Percentiles rank a stretch among this genome's conserved stretches.
Evolutionary conservation across 2,797 vertebrate genomes (phyloP).

Genomic region (Psittacula echo): DNA sequence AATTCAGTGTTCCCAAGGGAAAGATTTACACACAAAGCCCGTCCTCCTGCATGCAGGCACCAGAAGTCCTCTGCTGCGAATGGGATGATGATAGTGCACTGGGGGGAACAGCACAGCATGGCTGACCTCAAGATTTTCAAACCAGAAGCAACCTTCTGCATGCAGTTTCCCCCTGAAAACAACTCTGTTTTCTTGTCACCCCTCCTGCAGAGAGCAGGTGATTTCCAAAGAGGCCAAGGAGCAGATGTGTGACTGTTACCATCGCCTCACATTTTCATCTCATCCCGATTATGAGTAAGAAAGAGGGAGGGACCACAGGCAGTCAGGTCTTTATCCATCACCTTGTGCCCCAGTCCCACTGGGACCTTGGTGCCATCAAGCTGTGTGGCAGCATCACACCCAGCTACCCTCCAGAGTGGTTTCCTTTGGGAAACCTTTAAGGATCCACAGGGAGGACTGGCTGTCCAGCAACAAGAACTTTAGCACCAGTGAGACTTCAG

Average conservation of each 20-base stretch:
- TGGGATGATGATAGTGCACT: no score
- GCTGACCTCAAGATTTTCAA: not conserved
- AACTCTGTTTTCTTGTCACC: not conserved
- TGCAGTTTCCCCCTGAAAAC: not conserved
- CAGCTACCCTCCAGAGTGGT: fast-evolving
- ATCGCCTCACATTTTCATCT: not conserved
- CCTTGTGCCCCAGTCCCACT: not conserved
- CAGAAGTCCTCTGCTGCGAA: fast-evolving
- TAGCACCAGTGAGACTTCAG: not conserved
- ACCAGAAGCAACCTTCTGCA: not conserved
- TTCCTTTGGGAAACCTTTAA: not conserved
- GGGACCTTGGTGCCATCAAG: fast-evolving
- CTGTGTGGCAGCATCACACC: not conserved
- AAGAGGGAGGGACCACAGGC: not conserved
- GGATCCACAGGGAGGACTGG: not conserved
- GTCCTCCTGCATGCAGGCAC: fast-evolving
- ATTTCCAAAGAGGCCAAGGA: not conserved
- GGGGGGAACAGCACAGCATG: not conserved
- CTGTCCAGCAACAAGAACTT: not conserved
- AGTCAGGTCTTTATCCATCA: fast-evolving
- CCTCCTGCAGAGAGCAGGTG: not conserved
- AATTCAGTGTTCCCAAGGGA: not conserved
- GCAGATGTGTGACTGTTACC: not conserved
- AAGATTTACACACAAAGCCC: not conserved
- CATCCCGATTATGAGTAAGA: fast-evolving